Evolutionary conservation across 2,797 vertebrate genomes (phyloP), one percentile per base, ranked within the genome.

Genomic region (Columba guinea): DNA sequence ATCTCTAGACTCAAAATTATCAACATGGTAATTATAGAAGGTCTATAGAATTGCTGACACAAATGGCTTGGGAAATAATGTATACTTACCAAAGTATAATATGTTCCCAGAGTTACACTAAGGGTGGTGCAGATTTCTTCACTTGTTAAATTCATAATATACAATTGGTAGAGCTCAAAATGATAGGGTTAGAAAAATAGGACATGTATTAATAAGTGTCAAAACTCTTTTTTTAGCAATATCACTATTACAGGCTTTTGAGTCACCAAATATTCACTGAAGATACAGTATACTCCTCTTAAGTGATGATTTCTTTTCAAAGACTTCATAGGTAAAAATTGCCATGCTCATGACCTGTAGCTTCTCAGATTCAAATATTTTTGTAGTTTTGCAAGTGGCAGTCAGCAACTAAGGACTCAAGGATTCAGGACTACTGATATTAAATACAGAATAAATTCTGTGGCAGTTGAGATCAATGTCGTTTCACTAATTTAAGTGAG

Each of bases 171-270:
- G 64, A 93, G 30, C 30, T 77, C 55, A 70, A 73, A 96, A 92
- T 92, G 53, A 85, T 37, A 58, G 81, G 39, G 22, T 87, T 68
- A 83, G 67, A 55, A 84, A 94, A 93, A 62, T 80, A 92, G 71
- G 52, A 69, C 89, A 76, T 35, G 39, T 84, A 78, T 86, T 73
- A 92, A 46, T 65, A 73, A 75, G 35, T 63, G 26, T 44, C 35
- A 39, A 76, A 32, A 7, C 2, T 73, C 60, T 90, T 75, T 41
- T 23, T 52, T 93, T 81, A 62, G 12, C 26, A 69, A 46, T 84
- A 20, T 21, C 86, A n/a, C 52, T 70, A 80, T 85, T 77, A 91
- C 7, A 87, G 41, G 52, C 19, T 91, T 92, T 77, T 64, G 49
- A 9, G 27, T 52, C 80, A 64, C 62, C 32, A 56, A 34, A n/a